Conservation (phyloP, 2,113 vertebrate genomes). For the Gymnarchus niloticus region DNA sequence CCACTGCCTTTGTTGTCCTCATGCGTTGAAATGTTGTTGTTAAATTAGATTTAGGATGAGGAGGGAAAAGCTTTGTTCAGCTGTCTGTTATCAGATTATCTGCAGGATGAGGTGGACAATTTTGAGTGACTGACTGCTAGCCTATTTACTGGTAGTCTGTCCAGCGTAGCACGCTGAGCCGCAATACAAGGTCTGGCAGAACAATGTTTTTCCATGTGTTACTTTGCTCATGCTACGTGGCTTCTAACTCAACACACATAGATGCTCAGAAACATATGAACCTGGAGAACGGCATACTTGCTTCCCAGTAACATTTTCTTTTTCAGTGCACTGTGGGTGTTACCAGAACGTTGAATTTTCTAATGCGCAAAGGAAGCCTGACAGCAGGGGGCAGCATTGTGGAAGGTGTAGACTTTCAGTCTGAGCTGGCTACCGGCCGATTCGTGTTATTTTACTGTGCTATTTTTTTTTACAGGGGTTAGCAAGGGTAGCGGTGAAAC, state of each 20-base stretch:
- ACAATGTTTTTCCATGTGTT: too few species aligned
- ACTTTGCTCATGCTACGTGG: neutral
- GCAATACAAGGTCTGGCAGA: too few species aligned
- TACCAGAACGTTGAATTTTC: neutral
- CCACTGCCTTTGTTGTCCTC: neutral
- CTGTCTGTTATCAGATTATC: neutral
- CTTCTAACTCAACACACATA: neutral
- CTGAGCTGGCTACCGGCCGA: neutral
- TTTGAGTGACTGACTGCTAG: neutral
- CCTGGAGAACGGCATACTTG: neutral
- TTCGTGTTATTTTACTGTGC: slow-evolving; percentile 27
- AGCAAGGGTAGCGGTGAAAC: neutral
- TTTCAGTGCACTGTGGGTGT: neutral
- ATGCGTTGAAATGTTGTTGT: neutral
- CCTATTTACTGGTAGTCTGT: neutral
- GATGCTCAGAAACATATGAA: neutral
- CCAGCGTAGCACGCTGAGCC: too few species aligned
- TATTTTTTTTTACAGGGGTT: slow-evolving; percentile 28
- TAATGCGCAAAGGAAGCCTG: neutral
- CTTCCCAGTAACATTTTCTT: neutral
- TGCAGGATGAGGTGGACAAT: neutral
- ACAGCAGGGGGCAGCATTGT: neutral
- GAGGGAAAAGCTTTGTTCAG: neutral
- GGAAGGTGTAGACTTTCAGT: slow-evolving; percentile 16
- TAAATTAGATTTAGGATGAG: neutral